Evolutionary conservation across 2,113 vertebrate species (phyloP).

Genomic region (Scatophagus argus): DNA sequence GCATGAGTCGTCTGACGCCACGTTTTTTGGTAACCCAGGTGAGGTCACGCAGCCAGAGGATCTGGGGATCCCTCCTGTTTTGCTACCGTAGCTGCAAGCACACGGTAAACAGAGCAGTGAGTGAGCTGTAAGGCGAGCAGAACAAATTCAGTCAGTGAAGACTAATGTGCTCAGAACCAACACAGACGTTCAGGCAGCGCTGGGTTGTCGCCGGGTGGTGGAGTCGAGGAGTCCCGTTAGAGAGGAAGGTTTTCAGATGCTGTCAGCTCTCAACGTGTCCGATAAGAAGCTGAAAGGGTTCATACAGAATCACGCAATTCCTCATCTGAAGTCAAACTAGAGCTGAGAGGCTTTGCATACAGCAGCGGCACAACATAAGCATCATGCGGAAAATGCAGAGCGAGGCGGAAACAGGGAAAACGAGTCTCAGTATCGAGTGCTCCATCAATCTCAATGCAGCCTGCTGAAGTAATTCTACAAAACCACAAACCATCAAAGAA

Average conservation of each 20-base stretch:
- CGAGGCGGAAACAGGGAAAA: conserved; percentile 49
- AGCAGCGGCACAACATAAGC: conserved; percentile 80
- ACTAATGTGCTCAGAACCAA: conserved; percentile 81
- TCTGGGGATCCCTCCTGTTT: not conserved
- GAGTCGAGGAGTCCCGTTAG: not conserved
- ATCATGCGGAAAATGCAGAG: conserved; percentile 73
- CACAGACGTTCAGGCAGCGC: conserved; percentile 82
- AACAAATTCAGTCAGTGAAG: conserved; percentile 31
- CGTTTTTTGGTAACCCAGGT: not conserved
- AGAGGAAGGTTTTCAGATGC: not conserved
- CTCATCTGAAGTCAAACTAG: not conserved
- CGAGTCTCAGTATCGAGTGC: conserved; percentile 34
- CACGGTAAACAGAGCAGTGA: not conserved
- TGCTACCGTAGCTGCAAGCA: not conserved
- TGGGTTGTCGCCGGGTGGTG: conserved; percentile 34
- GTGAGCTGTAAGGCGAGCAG: not conserved
- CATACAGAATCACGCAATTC: not conserved
- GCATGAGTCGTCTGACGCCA: not conserved
- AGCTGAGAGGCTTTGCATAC: conserved; percentile 83
- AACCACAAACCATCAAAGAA: conserved; percentile 53
- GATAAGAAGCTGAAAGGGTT: not conserved
- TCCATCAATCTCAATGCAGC: conserved; percentile 52
- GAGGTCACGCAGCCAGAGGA: conserved; percentile 2
- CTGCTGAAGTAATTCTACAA: conserved; percentile 42
- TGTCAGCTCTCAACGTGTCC: not conserved